These are phyloP conservation scores for Hermetia illucens DNA, from an alignment of 1,140 invertebrate species.

Conservation along the genomic window DNA sequence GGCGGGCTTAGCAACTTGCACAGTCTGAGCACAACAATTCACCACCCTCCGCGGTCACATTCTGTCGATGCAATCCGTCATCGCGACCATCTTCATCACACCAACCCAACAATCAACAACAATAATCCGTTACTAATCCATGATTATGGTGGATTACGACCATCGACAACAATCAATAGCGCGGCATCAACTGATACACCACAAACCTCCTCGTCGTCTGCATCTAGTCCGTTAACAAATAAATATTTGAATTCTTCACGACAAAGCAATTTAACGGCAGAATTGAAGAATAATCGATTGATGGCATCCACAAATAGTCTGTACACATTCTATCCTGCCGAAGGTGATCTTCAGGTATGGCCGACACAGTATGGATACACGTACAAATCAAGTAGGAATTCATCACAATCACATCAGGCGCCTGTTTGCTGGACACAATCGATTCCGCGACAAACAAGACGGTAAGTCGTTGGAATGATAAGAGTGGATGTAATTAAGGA, in stretches of 20 bases:
- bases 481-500: no score
- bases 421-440: slow-evolving; percentile 30
- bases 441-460: slow-evolving; percentile 29
- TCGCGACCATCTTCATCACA: slow-evolving; percentile 8
- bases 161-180: slow-evolving; percentile 8
- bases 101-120: no score
- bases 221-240: neutral
- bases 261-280: neutral
- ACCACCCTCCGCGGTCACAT: slow-evolving; percentile 4
- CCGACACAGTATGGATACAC: slow-evolving; percentile 26
- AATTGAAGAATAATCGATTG: slow-evolving; percentile 1
- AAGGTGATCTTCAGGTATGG: slow-evolving; percentile 28
- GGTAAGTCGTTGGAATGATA: no score
- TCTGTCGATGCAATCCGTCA: slow-evolving; percentile 4
- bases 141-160: slow-evolving; percentile 9
- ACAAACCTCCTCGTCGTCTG: neutral
- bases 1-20: no score
- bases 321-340: slow-evolving; percentile 29
- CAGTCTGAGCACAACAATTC: no score
- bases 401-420: slow-evolving; percentile 21
- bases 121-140: slow-evolving; percentile 10
- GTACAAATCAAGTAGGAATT: slow-evolving; percentile 26
- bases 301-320: slow-evolving; percentile 21
- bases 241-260: neutral
- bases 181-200: slow-evolving; percentile 24